phyloP scores from a whole-genome alignment of 2,113 vertebrate species.

The Octodon degus region DNA sequence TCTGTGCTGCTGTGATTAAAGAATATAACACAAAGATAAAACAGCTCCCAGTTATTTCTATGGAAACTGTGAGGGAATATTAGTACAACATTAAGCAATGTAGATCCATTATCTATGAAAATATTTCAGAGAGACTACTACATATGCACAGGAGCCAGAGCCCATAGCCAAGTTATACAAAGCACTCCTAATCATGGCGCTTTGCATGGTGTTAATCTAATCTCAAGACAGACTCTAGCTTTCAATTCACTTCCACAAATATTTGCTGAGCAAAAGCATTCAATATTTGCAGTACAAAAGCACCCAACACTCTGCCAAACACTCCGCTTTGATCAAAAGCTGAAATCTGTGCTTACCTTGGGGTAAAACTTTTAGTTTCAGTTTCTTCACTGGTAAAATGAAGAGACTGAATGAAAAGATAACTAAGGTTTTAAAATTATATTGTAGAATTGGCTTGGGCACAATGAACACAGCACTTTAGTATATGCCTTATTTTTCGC shows the following conservation, averaged over 20 bases:
- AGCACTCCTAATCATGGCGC: not conserved
- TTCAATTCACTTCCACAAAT: slow-evolving; percentile 69
- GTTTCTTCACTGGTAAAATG: slow-evolving; percentile 40
- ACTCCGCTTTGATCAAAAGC: not conserved
- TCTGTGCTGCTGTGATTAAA: not conserved
- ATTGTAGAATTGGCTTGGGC: not conserved
- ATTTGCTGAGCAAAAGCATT: slow-evolving; percentile 62
- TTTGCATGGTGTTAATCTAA: slow-evolving; percentile 32
- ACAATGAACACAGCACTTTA: not conserved
- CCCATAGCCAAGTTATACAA: not conserved
- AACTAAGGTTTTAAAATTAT: not conserved
- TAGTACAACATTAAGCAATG: not conserved
- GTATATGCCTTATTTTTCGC: not conserved
- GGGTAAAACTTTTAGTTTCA: slow-evolving; percentile 20
- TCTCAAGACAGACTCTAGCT: slow-evolving; percentile 56
- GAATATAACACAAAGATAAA: slow-evolving; percentile 22
- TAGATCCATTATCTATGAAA: not conserved
- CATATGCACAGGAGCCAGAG: not conserved
- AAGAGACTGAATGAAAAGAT: not conserved
- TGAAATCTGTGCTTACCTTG: slow-evolving; percentile 42
- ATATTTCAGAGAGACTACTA: not conserved
- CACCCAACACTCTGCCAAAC: not conserved
- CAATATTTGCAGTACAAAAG: slow-evolving; percentile 58
- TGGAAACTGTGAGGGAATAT: not conserved
- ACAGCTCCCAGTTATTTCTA: not conserved